Evolutionary conservation across 2,113 vertebrate genomes (phyloP), one percentile per base, ranked within the genome.

Genomic region (Hydrolagus affinis): DNA sequence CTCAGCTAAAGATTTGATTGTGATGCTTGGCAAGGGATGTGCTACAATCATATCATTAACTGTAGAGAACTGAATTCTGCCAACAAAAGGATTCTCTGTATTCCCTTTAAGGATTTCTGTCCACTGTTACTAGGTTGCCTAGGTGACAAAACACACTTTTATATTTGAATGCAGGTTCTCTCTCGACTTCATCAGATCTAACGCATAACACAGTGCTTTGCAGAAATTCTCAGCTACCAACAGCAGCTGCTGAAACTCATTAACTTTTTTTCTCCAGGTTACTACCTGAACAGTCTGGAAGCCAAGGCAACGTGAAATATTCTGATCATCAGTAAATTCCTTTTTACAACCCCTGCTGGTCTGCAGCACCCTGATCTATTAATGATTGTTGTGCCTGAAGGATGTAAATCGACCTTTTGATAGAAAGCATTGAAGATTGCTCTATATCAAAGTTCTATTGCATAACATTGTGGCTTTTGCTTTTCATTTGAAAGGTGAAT

Each of bases 91-190:
- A 60, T 25, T 77, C 72, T 74, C 32, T 21, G 10, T 2, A 21
- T 75, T 75, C n/a, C 56, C 60, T 78, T n/a, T 23, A 78, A 78
- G 57, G n/a, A 56, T 60, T 78, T 78, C 21, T 78, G 75, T 8
- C 57, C 60, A 6, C 21, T 15, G 10, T 60, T 78, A 59, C 57
- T 23, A 7, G 57, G 75, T 75, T 75, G 73, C 73, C 73, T 21
- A 11, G 73, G 73, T 75, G 32, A 75, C 75, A n/a, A 17, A 30
- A 75, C 15, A 15, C 57, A 78, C 4, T 77, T n/a, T 25, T 23
- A 4, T 8, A 60, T 60, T 23, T 78, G 75, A 11, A 60, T 60
- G n/a, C 21, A 23, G 44, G 21, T 60, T 21, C 32, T 78, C 44
- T 76, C 74, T 11, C 32, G 1, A 11, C 19, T 21, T 11, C 21